phyloP scores from a whole-genome alignment of 23 tunicate species.

The Styela plicata region DNA sequence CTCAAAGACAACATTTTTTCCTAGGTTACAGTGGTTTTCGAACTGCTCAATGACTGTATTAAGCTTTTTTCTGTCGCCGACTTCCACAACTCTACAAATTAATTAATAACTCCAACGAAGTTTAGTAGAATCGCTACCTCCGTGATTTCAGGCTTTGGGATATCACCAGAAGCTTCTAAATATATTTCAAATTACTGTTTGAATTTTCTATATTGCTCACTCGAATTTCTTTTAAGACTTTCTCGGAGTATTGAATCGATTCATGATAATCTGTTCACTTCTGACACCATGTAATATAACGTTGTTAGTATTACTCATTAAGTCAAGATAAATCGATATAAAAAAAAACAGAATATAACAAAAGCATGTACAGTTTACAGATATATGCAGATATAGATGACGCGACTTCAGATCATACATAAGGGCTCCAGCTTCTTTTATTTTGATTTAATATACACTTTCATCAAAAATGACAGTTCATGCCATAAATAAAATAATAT shows the following conservation, averaged over 20 bases:
- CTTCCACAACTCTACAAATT: neutral
- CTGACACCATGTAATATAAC: neutral
- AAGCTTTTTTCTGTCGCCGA: neutral
- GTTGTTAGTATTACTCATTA: neutral
- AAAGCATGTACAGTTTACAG: too few relatives aligned
- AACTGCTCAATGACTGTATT: neutral
- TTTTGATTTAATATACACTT: too few relatives aligned
- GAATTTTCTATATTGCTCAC: neutral
- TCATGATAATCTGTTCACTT: neutral
- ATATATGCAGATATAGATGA: too few relatives aligned
- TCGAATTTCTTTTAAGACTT: neutral
- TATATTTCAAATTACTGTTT: neutral
- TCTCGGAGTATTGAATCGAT: neutral
- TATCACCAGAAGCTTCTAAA: neutral
- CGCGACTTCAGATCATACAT: too few relatives aligned
- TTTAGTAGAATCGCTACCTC: neutral
- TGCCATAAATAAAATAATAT: too few relatives aligned
- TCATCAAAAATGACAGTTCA: too few relatives aligned
- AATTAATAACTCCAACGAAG: neutral
- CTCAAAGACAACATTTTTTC: neutral
- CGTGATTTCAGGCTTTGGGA: neutral
- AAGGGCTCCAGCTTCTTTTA: too few relatives aligned
- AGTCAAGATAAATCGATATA: neutral
- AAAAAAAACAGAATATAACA: too few relatives aligned
- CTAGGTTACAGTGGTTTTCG: neutral